A percentile compares a stretch with the other conserved stretches of the same genome.
Evolutionary conservation across 64 coral and sea anemone genomes (phyloP).

Genomic region (Platygyra sinensis): DNA sequence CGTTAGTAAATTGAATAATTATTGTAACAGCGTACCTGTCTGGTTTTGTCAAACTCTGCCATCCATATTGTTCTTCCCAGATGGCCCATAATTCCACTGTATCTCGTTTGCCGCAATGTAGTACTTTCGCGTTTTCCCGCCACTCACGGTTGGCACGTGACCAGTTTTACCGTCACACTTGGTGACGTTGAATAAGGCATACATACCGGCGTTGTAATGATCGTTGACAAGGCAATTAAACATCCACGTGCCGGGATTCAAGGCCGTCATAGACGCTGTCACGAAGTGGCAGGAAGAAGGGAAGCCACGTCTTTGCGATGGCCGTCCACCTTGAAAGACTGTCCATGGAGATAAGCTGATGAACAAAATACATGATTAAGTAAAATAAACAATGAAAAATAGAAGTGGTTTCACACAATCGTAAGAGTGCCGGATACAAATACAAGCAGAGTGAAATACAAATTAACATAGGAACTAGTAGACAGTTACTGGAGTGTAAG

Average conservation of each 20-base stretch:
- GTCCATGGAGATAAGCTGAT: slow-evolving; percentile 87
- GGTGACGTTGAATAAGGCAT: slow-evolving; percentile 77
- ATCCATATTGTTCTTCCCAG: slow-evolving; percentile 72
- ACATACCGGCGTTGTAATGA: slow-evolving; percentile 88
- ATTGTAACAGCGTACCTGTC: slow-evolving; percentile 49
- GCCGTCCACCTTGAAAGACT: slow-evolving; percentile 69
- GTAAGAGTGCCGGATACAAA: too few species aligned
- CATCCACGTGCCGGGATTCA: slow-evolving; percentile 87
- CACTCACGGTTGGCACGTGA: not conserved
- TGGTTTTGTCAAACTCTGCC: slow-evolving; percentile 36
- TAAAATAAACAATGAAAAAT: not conserved
- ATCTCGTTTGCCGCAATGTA: slow-evolving; percentile 88
- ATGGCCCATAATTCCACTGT: slow-evolving; percentile 88
- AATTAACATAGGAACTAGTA: too few species aligned
- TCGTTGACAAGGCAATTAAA: slow-evolving; percentile 87
- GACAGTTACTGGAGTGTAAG: too few species aligned
- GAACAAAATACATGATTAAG: not conserved
- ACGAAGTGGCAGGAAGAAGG: slow-evolving; percentile 80
- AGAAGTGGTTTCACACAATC: too few species aligned
- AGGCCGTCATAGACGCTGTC: slow-evolving; percentile 82
- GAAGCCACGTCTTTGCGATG: slow-evolving; percentile 86
- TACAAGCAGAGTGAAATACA: too few species aligned
- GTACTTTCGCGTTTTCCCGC: slow-evolving; percentile 75
- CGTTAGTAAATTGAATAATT: not conserved
- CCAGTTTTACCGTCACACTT: slow-evolving; percentile 52